phyloP scores from a whole-genome alignment of 2,113 vertebrate species.

The Gambusia holbrooki region DNA sequence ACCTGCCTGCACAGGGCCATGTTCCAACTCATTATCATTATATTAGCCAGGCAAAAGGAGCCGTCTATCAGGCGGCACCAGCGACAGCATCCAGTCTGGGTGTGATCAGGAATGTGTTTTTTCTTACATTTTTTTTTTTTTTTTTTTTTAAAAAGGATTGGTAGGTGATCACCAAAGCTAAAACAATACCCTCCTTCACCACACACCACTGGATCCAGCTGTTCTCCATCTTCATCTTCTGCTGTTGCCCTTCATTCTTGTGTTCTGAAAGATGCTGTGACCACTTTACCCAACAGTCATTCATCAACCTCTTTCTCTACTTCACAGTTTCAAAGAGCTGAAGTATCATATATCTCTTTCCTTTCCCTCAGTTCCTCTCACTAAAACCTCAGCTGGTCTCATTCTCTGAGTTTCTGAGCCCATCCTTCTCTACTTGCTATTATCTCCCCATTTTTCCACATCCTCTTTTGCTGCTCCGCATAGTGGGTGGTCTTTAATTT shows the following conservation, averaged over 20 bases:
- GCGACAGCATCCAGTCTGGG: constrained; percentile 48
- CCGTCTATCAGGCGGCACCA: constrained; percentile 59
- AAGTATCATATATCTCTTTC: constrained; percentile 30
- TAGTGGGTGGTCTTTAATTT: constrained; percentile 10
- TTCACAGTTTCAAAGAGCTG: constrained; percentile 23
- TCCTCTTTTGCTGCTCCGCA: constrained; percentile 7
- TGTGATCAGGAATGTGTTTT: constrained; percentile 30
- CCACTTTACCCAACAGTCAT: constrained; percentile 27
- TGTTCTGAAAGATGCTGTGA: constrained; percentile 3
- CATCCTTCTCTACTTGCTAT: constrained; percentile 12
- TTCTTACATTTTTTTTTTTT: constrained; percentile 47
- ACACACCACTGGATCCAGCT: constrained; percentile 56
- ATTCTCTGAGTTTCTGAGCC: not conserved
- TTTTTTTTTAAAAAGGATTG: constrained; percentile 61
- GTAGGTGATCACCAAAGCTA: constrained; percentile 46
- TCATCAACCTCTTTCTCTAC: constrained; percentile 14
- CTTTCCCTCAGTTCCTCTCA: constrained; percentile 1
- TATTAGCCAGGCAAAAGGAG: constrained; percentile 39
- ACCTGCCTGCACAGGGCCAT: constrained; percentile 17
- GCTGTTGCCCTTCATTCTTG: constrained; percentile 23
- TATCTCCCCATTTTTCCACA: constrained; percentile 5
- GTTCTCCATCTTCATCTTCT: constrained; percentile 23
- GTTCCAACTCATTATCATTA: constrained; percentile 47
- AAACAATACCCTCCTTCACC: constrained; percentile 65
- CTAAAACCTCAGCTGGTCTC: constrained; percentile 26